A percentile compares a stretch with the other conserved stretches of the same genome.
Evolutionary conservation across 2,113 vertebrate species (phyloP).

Genomic region (Oriolus oriolus): DNA sequence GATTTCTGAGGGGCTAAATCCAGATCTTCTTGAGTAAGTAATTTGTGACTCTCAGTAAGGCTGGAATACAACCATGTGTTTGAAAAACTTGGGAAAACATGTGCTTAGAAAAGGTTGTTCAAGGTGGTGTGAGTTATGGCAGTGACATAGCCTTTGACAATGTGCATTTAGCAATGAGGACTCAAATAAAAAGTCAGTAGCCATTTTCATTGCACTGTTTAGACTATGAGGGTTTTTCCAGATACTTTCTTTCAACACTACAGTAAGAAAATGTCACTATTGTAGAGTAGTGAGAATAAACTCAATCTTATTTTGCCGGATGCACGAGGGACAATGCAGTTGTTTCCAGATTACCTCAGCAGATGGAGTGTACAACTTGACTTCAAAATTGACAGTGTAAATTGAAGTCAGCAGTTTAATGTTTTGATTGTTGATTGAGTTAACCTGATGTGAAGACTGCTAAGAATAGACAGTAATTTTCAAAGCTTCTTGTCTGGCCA

Average conservation of each 20-base stretch:
- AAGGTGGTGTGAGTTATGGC: neutral
- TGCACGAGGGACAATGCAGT: neutral
- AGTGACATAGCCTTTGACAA: neutral
- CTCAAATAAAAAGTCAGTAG: neutral
- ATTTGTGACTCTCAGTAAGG: neutral
- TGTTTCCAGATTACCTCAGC: neutral
- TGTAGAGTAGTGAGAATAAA: neutral
- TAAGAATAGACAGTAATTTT: neutral
- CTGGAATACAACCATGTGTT: neutral
- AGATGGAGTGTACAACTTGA: neutral
- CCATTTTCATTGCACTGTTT: neutral
- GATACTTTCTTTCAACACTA: neutral
- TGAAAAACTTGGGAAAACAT: neutral
- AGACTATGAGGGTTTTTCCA: neutral
- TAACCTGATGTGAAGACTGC: neutral
- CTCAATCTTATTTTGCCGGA: neutral
- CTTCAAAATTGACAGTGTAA: neutral
- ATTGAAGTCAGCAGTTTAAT: neutral
- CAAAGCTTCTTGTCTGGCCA: neutral
- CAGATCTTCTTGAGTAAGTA: conserved; percentile 93
- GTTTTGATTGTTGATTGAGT: neutral
- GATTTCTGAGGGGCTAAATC: conserved; percentile 90
- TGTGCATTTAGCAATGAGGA: neutral
- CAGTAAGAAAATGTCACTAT: neutral
- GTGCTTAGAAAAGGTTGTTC: neutral